These are phyloP conservation scores for Lophochroa leadbeateri DNA, from an alignment of 2,113 vertebrate genomes.

Conservation along the genomic window DNA sequence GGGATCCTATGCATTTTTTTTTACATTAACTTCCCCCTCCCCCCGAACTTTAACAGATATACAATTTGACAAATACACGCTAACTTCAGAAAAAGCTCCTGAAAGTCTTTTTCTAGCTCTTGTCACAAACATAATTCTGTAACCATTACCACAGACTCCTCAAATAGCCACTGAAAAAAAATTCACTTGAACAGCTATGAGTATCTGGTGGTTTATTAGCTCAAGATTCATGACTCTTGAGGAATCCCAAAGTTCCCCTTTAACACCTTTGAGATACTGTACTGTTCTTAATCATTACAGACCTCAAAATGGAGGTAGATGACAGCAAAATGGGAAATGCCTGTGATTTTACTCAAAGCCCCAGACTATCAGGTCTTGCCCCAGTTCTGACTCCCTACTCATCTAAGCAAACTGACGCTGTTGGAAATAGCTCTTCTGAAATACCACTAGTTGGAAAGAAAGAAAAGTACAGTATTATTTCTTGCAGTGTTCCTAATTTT, in stretches of 20 bases:
- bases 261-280: not conserved
- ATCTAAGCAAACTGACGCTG: not conserved
- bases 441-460: not conserved
- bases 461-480: not conserved
- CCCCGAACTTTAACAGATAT: not conserved
- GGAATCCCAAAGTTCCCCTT: not conserved
- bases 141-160: not conserved
- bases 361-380: rapidly evolving
- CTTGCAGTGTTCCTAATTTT: not conserved
- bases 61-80: not conserved
- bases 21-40: not conserved
- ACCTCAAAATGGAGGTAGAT: not conserved
- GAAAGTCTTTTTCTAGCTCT: not conserved
- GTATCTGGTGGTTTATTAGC: not conserved
- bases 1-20: not conserved
- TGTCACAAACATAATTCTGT: not conserved
- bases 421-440: not conserved
- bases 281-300: not conserved
- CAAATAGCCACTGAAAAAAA: not conserved
- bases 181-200: not conserved
- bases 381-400: not conserved
- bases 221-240: not conserved
- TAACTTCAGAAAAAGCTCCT: not conserved
- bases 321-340: not conserved
- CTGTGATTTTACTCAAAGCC: not conserved